phyloP scores from a whole-genome alignment of 2,888 invertebrate genomes.

The Itoplectis maculator region DNA sequence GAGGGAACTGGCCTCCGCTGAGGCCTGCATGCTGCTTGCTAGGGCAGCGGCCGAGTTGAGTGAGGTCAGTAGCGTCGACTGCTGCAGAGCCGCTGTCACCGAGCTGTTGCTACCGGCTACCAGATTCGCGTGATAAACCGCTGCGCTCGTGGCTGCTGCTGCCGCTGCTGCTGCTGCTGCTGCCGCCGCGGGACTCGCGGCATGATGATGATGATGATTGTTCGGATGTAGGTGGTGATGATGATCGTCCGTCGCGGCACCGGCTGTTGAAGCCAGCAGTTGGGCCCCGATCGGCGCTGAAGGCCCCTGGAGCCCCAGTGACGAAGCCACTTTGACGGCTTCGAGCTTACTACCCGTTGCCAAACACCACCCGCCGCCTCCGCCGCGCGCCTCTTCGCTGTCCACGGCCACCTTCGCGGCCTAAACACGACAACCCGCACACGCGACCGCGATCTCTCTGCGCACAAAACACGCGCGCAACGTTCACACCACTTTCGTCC shows the following conservation, averaged over 20 bases:
- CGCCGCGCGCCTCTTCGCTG: slow-evolving; percentile 59
- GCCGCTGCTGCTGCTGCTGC: too few relatives aligned
- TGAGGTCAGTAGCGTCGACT: slow-evolving; percentile 81
- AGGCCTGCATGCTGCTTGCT: slow-evolving; percentile 89
- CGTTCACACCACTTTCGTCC: too few relatives aligned
- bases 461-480: too few relatives aligned
- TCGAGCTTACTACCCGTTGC: slow-evolving; percentile 75
- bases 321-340: slow-evolving; percentile 85
- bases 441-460: too few relatives aligned
- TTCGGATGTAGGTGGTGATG: too few relatives aligned
- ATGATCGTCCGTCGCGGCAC: slow-evolving; percentile 79
- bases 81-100: slow-evolving; percentile 82
- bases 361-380: slow-evolving; percentile 73
- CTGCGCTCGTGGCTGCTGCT: slow-evolving; percentile 72
- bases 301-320: slow-evolving; percentile 85
- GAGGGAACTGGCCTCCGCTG: slow-evolving; percentile 92
- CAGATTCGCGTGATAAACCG: slow-evolving; percentile 84
- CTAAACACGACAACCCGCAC: slow-evolving; percentile 51
- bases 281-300: slow-evolving; percentile 85
- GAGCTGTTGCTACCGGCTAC: slow-evolving; percentile 83
- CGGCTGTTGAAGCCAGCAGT: slow-evolving; percentile 80
- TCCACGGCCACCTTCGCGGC: slow-evolving; percentile 72
- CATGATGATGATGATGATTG: too few relatives aligned
- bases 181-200: too few relatives aligned
- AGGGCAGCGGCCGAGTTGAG: slow-evolving; percentile 84